Percentiles rank a stretch among this genome's conserved stretches.
Conservation (phyloP, 2,797 vertebrate species). For the Gobio occitaniae region DNA sequence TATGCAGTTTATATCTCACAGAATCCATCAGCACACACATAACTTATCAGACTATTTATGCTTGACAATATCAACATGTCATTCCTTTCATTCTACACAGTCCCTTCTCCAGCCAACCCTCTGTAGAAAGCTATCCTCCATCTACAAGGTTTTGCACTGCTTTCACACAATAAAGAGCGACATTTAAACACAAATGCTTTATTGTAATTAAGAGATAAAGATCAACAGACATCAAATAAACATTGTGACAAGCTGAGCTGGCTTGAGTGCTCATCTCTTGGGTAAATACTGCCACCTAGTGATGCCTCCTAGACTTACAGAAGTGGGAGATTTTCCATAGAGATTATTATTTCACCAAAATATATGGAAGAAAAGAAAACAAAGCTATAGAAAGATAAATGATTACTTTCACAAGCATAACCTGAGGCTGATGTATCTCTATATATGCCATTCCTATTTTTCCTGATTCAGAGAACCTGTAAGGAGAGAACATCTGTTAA, state of each 20-base stretch:
- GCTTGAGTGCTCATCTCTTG: neutral
- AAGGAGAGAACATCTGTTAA: neutral
- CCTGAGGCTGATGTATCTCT: neutral
- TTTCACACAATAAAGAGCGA: neutral
- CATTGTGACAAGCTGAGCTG: neutral
- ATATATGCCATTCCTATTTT: neutral
- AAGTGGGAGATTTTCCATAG: neutral
- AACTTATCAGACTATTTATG: neutral
- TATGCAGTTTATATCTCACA: neutral
- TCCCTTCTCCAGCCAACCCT: neutral
- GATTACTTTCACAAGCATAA: constrained; percentile 6
- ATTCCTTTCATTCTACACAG: neutral
- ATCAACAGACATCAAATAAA: constrained; percentile 6
- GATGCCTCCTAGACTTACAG: constrained; percentile 11
- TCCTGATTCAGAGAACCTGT: neutral
- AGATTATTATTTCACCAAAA: neutral
- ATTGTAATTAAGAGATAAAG: constrained; percentile 4
- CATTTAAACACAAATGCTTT: constrained; percentile 18
- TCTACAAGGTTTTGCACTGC: neutral
- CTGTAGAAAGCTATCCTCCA: neutral
- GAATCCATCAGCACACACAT: neutral
- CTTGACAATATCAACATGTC: neutral
- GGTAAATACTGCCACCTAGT: constrained; percentile 36
- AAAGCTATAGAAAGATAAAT: neutral
- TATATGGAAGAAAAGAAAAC: neutral